Base-by-base conservation (phyloP, 2,888 invertebrate genomes). In the Hipparchia sbordonii region DNA sequence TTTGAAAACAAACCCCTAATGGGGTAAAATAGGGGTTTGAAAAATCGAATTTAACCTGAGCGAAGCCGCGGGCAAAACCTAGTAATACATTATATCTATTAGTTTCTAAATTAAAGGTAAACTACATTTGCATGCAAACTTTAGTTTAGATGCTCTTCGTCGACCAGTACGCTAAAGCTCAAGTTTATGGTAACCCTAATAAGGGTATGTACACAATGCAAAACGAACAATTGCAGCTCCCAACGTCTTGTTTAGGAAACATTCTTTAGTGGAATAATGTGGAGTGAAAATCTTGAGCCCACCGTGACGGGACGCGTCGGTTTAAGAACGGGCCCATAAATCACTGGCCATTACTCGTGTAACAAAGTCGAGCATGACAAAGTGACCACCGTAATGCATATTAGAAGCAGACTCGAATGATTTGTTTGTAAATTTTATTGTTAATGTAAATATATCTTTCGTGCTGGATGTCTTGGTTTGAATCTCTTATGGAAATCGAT, bases 221-320 rank as follows among this genome's bases (percentile, higher is more conserved):
- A n/a, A 46, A 51, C 54, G 77, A 74, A 86, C 85, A 88, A 87
- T 86, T 80, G 79, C 63, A 79, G 80, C 85, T 81, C 84, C 89
- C 87, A 85, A 89, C 84, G 84, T 89, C 89, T 91, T 91, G 89
- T 92, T 92, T 89, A 87, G 81, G 81, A 89, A 90, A 91, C 88
- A 91, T 74, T 81, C 80, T 82, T 81, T 85, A 79, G 81, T 78
- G 71, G 79, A 81, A 86, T 84, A 86, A 87, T 83, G 77, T 83
- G 73, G 67, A 77, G 81, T 84, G 82, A 84, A 86, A 84, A 83
- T 82, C 84, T 80, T 81, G 74, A 80, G 89, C 86, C 91, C 90
- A 90, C 90, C 89, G 84, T 90, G 91, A 89, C 87, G 78, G 83
- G 74, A 74, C 80, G 74, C 77, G 77, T 77, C 74, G 75, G 77